Evolutionary conservation across 2,113 vertebrate genomes (phyloP), one percentile per base, ranked within the genome.

Genomic region (Meleagris gallopavo): DNA sequence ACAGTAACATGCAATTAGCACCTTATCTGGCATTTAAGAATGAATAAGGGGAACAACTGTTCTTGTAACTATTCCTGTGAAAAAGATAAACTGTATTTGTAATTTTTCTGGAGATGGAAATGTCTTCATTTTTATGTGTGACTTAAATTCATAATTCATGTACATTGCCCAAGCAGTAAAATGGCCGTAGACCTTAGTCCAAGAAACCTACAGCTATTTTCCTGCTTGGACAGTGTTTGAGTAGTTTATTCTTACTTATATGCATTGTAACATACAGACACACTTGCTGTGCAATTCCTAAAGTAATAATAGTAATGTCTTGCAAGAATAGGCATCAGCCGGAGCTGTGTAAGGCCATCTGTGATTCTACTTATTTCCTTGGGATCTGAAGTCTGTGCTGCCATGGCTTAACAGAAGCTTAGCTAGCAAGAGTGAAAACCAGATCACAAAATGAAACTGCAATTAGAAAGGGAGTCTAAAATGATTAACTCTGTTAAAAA

Each of bases 1-100:
- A 71, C 38, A 67, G 72, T 86, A 89, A 94, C 78, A 80, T 95
- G 84, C 82, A 96, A 94, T 97, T 96, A 95, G 61, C 65, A 67
- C 83, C 83, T 88, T 80, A 80, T 91, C 89, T 88, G 65, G 79
- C 67, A 64, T 88, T 93, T 83, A 77, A 86, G 82, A 91, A 85
- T 50, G 69, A 83, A 34, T 64, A 86, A 86, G 84, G 75, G 83
- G 72, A 93, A 11, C 78, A 69, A 89, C 89, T 95, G 89, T 94
- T 95, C 93, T 76, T 80, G 8, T 73, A 87, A 83, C 62, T 62
- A 36, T 32, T 50, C 55, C 30, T 46, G 62, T 74, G 89, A 64
- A 89, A 79, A 52, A 80, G 78, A 85, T 72, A 91, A 91, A 24
- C 81, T 62, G 48, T 1, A 1, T 86, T 48, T 93, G 85, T 89